Evolutionary conservation across 2,888 invertebrate genomes (phyloP).

Genomic region (Anorthoa munda): DNA sequence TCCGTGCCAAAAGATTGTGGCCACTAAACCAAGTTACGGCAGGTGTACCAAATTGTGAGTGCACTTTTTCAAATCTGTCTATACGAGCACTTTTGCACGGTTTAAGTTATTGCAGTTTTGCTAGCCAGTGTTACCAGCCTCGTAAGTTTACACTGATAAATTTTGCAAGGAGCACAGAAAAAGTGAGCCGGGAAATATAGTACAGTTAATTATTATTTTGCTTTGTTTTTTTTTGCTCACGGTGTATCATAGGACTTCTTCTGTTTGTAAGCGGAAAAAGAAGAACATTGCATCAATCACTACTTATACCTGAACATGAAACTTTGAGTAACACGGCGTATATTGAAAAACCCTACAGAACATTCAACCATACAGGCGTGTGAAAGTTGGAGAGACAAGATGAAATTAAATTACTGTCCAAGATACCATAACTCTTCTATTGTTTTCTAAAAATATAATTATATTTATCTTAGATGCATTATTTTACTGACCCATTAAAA

Average conservation of each 20-base stretch:
- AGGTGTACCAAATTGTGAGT: constrained; percentile 49
- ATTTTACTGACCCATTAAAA: too few relatives aligned
- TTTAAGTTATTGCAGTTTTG: constrained; percentile 45
- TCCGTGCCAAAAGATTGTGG: constrained; percentile 40
- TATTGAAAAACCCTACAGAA: constrained; percentile 5
- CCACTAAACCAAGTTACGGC: constrained; percentile 25
- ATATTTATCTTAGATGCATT: too few relatives aligned
- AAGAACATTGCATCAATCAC: not conserved
- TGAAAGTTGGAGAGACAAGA: constrained; percentile 29
- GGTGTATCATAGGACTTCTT: too few relatives aligned
- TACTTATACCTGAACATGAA: not conserved
- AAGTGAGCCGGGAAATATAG: not conserved
- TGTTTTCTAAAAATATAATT: too few relatives aligned
- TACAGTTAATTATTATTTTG: too few relatives aligned
- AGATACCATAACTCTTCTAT: not conserved
- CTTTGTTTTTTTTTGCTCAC: not conserved
- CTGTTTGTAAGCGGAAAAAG: too few relatives aligned
- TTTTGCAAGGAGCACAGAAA: not conserved
- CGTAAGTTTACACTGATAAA: constrained; percentile 40
- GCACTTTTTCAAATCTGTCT: constrained; percentile 38
- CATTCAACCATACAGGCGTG: not conserved
- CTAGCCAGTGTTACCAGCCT: constrained; percentile 9
- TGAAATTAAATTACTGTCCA: constrained; percentile 20
- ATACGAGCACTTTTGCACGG: constrained; percentile 30
- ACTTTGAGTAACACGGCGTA: not conserved